Evolutionary conservation across 2,888 invertebrate species (phyloP).

Genomic region (Chalcis sispes): DNA sequence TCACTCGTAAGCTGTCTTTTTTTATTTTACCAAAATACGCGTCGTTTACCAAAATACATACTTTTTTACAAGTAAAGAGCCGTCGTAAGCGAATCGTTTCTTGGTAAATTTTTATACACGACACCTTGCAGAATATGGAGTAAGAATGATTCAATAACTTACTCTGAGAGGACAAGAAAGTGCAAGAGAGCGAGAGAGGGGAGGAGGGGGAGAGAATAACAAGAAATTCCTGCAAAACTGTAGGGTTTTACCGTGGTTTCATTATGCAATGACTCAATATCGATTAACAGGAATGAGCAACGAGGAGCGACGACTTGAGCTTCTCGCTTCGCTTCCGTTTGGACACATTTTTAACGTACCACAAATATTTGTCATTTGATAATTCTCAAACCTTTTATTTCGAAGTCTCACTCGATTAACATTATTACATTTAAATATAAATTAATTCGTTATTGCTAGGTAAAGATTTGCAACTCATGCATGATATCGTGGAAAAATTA

Average conservation of each 20-base stretch:
- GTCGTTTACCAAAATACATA: no score
- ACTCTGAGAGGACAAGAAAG: neutral
- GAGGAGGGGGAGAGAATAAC: neutral
- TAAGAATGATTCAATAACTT: neutral
- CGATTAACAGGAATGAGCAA: slow-evolving; percentile 18
- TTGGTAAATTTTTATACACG: no score
- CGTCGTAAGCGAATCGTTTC: no score
- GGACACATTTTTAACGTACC: neutral
- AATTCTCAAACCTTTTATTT: neutral
- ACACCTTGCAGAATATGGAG: neutral
- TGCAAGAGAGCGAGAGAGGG: neutral
- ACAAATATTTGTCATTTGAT: neutral
- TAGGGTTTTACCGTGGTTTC: slow-evolving; percentile 13
- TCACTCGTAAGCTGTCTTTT: neutral
- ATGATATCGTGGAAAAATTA: no score
- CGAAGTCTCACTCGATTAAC: no score
- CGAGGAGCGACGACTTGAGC: neutral
- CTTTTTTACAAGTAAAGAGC: no score
- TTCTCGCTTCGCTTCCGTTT: slow-evolving; percentile 8
- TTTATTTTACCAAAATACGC: neutral
- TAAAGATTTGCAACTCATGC: no score
- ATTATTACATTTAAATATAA: no score
- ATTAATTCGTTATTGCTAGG: no score
- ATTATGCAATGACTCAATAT: slow-evolving; percentile 14
- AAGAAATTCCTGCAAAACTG: neutral